These are phyloP conservation scores for Neogobius melanostomus DNA, from an alignment of 2,113 vertebrate genomes.

Conservation along the genomic window DNA sequence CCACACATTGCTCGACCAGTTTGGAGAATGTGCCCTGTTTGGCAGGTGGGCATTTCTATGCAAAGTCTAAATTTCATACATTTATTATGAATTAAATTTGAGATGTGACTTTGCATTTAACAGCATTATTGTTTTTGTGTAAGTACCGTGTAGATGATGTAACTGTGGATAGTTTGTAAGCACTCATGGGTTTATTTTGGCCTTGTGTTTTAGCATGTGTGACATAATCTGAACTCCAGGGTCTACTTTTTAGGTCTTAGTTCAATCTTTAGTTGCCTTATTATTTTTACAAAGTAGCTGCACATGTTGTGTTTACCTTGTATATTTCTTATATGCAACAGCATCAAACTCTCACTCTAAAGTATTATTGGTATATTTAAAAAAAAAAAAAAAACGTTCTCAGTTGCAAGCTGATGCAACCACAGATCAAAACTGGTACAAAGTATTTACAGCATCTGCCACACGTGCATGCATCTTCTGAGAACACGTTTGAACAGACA, in stretches of 20 bases:
- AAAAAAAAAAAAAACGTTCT: background rate
- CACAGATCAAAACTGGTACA: background rate
- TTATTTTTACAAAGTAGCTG: background rate
- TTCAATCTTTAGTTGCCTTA: background rate
- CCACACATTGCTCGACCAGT: constrained; percentile 49
- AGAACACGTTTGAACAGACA: background rate
- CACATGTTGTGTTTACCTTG: background rate
- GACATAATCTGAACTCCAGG: constrained; percentile 2
- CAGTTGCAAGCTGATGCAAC: constrained; percentile 23
- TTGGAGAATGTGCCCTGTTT: constrained; percentile 32
- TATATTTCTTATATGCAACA: background rate
- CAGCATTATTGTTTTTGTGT: background rate
- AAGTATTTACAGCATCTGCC: background rate
- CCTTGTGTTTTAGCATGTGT: background rate
- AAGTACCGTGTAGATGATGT: background rate
- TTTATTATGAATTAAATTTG: background rate
- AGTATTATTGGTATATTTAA: background rate
- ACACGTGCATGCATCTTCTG: constrained; percentile 8
- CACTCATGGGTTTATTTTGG: background rate
- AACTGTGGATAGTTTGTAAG: background rate
- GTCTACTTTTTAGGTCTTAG: background rate
- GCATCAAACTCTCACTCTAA: background rate
- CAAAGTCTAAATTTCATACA: constrained; percentile 47
- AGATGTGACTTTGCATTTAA: background rate
- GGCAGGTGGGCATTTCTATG: constrained; percentile 52